Evolutionary conservation across 2,888 invertebrate genomes (phyloP).

Genomic region (Drosophila buzzatii): DNA sequence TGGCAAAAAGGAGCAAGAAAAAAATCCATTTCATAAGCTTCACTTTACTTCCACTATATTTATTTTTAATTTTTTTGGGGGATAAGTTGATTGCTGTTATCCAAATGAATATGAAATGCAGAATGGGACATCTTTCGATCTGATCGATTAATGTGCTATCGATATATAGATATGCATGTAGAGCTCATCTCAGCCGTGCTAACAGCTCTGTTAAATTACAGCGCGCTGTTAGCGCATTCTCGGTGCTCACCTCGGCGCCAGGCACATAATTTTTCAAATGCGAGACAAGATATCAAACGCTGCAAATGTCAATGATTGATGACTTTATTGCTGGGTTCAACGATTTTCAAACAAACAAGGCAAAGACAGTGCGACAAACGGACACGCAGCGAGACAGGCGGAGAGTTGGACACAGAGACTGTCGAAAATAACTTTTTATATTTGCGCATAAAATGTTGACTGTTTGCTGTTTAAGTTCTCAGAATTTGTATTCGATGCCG

Average conservation of each 20-base stretch:
- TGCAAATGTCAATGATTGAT: constrained; percentile 82
- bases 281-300: constrained; percentile 54
- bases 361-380: constrained; percentile 50
- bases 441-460: constrained; percentile 75
- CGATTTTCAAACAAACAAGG: constrained; percentile 74
- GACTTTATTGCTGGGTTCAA: constrained; percentile 82
- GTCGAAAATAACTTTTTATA: constrained; percentile 71
- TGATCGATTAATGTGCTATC: not conserved
- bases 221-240: constrained; percentile 28
- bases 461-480: constrained; percentile 67
- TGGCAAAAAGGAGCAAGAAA: constrained; percentile 18
- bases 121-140: not conserved
- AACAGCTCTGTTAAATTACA: constrained; percentile 32
- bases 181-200: not conserved
- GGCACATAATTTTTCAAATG: constrained; percentile 69
- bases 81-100: constrained; percentile 2
- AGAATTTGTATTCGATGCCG: constrained; percentile 60
- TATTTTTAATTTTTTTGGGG: not conserved
- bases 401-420: constrained; percentile 11
- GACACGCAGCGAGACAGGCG: constrained; percentile 6
- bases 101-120: not conserved
- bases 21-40: constrained; percentile 33
- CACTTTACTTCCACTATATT: not conserved
- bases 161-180: not conserved
- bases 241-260: constrained; percentile 59